Evolutionary conservation across 2,797 vertebrate species (phyloP), one percentile per base, ranked within the genome.

Genomic region (Mallotus villosus): DNA sequence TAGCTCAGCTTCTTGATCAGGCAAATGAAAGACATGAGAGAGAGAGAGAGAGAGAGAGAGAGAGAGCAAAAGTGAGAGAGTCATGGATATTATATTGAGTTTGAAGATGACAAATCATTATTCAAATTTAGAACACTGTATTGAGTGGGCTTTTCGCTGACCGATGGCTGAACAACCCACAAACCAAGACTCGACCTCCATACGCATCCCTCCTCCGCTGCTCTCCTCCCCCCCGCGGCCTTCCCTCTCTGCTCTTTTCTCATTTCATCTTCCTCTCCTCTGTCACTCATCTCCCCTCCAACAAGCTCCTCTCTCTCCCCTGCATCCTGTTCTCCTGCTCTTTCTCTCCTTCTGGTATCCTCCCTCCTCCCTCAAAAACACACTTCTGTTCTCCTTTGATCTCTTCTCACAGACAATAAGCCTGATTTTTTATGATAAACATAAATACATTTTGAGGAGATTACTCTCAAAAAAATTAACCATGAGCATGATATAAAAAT

Each of bases 41-140:
- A 25, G 22, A 29, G 21, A 3, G 71, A 67, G 32, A 66, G 58
- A 72, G 21, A 21, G 24, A 3, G 5, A 22, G 66, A 74, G 72
- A 37, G 76, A 80, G 41, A 72, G 49, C 71, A 16, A 11, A 24
- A 59, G 41, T 67, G 53, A 72, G 32, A 61, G 81, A 75, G 73
- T 66, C 71, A 74, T 12, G 60, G 61, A 70, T 71, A 74, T 72
- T 62, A 79, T 70, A 76, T 70, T 5, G 68, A 70, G n/a, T 12
- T 71, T 67, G 49, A 78, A 80, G 65, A 76, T 67, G 65, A 76
- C 68, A 3, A 83, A 74, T 89, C 90, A 91, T 92, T 90, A 90
- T 82, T 77, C 68, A 78, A 75, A 91, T 91, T 83, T 87, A 78
- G 88, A 87, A n/a, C 82, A 69, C 63, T 64, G 79, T 14, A 55